phyloP scores from a whole-genome alignment of 2,797 vertebrate species.

The Leucoraja ocellata region DNA sequence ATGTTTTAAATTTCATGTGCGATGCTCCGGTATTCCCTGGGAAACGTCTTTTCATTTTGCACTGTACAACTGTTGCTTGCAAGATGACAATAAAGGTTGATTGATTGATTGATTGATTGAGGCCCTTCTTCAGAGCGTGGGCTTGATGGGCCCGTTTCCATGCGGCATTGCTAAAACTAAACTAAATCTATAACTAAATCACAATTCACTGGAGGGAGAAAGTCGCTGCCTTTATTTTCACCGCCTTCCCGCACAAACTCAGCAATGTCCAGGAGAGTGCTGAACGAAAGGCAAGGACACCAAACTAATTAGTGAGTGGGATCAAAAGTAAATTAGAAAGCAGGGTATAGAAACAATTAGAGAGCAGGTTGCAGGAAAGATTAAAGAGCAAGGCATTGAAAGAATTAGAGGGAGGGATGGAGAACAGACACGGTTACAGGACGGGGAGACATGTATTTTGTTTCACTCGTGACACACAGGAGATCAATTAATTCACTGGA shows the following conservation, averaged over 20 bases:
- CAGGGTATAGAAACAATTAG: background rate
- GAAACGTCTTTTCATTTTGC: too few species aligned
- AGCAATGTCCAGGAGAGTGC: background rate
- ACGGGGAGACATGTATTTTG: background rate
- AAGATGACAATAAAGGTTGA: too few species aligned
- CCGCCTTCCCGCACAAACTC: background rate
- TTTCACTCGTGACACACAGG: background rate
- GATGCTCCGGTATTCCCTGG: too few species aligned
- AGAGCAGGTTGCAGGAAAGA: background rate
- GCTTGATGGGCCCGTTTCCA: too few species aligned
- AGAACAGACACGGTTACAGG: background rate
- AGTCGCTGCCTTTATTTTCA: background rate
- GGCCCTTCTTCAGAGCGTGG: too few species aligned
- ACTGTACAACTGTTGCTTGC: too few species aligned
- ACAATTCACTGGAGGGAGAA: background rate
- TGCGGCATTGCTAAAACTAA: too few species aligned
- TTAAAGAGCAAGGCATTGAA: conserved; percentile 3
- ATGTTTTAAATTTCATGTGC: too few species aligned
- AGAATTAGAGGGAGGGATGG: conserved; percentile 5
- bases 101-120: too few species aligned
- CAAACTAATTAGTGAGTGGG: conserved; percentile 11
- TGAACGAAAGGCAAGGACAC: background rate
- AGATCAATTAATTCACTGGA: background rate
- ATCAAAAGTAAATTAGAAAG: background rate
- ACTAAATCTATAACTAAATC: background rate